Evolutionary conservation across 1,140 invertebrate genomes (phyloP).

Genomic region (Helicoverpa armigera): DNA sequence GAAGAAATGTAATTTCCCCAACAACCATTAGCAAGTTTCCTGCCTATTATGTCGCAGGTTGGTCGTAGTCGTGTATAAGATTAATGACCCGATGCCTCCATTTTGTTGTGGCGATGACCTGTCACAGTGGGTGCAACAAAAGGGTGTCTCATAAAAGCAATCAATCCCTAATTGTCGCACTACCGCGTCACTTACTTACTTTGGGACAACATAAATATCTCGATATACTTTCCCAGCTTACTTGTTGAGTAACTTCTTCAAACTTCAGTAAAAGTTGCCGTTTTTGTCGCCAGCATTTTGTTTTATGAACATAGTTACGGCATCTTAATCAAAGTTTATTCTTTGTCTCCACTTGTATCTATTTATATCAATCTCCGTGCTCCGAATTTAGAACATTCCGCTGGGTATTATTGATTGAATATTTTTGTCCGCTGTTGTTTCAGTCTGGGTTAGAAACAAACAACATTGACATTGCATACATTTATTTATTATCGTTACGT

Average conservation of each 20-base stretch:
- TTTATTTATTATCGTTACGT: not conserved
- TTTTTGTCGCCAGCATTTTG: conserved; percentile 5
- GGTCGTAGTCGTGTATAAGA: conserved; percentile 80
- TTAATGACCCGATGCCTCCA: conserved; percentile 71
- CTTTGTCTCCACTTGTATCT: conserved; percentile 24
- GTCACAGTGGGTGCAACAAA: conserved; percentile 74
- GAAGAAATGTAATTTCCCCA: conserved; percentile 74
- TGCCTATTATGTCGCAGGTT: conserved; percentile 68
- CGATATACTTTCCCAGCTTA: conserved; percentile 1
- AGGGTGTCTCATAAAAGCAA: conserved; percentile 62
- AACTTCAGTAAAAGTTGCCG: conserved; percentile 10
- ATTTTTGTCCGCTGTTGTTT: not conserved
- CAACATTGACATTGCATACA: conserved; percentile 7
- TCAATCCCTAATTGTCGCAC: conserved; percentile 64
- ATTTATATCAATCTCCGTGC: conserved; percentile 15
- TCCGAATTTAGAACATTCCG: conserved; percentile 14
- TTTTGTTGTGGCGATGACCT: conserved; percentile 69
- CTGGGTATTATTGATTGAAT: conserved; percentile 12
- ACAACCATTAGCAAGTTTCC: conserved; percentile 76
- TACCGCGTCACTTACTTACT: not conserved
- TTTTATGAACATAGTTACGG: not conserved
- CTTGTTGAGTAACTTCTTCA: conserved; percentile 12
- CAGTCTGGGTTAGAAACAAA: not conserved
- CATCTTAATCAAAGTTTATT: conserved; percentile 35
- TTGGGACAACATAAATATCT: conserved; percentile 7